Percentiles rank a stretch among this genome's conserved stretches.
These are phyloP conservation scores for Phytoseiulus persimilis DNA, from an alignment of 2,888 invertebrate species.

Conservation along the genomic window DNA sequence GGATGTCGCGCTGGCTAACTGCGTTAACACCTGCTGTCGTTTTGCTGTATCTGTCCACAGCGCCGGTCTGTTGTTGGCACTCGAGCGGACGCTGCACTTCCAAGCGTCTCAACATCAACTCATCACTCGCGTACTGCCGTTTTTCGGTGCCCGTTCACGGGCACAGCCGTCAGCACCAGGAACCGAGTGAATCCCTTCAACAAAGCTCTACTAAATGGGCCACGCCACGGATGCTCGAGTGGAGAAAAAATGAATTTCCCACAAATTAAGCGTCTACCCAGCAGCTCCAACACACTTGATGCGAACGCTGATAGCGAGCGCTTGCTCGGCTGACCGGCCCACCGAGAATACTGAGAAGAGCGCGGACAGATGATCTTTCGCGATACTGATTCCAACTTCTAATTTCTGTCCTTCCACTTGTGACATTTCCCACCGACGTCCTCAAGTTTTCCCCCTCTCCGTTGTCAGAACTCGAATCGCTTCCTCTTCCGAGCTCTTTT, in stretches of 20 bases:
- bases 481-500: no score
- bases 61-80: no score
- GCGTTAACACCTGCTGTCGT: not conserved
- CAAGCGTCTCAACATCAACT: not conserved
- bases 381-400: not conserved
- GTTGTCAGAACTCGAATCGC: no score
- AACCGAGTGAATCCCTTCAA: not conserved
- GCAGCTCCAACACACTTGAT: not conserved
- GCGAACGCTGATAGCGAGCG: not conserved
- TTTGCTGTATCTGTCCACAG: not conserved
- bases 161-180: not conserved
- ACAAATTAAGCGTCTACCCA: not conserved
- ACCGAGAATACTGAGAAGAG: not conserved
- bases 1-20: not conserved
- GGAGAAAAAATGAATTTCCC: not conserved
- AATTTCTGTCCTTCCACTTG: not conserved
- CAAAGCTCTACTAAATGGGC: not conserved
- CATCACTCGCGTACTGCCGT: not conserved
- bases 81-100: not conserved
- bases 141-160: not conserved
- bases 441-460: no score
- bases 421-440: not conserved
- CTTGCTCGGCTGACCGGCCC: not conserved
- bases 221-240: not conserved
- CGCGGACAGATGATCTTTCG: not conserved